A percentile compares a stretch with the other conserved stretches of the same genome.
phyloP scores from a whole-genome alignment of 2,113 vertebrate species.

The Opisthocomus hoazin region DNA sequence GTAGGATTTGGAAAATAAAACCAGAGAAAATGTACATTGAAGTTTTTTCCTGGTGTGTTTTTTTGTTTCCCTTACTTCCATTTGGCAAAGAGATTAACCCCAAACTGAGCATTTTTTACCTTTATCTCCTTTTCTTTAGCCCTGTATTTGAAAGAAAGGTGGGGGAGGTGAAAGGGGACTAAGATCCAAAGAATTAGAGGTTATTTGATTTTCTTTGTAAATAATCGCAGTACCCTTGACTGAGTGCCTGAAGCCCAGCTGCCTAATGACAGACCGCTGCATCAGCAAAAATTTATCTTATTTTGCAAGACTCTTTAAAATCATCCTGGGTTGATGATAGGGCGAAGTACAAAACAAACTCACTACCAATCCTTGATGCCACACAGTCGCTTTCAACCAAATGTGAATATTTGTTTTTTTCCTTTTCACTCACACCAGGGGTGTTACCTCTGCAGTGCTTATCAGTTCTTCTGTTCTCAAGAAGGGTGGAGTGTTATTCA shows the following conservation, averaged over 20 bases:
- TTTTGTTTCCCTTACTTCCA: neutral
- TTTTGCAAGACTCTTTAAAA: neutral
- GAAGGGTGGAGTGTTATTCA: neutral
- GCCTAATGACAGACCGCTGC: neutral
- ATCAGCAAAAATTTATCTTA: neutral
- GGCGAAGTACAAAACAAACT: neutral
- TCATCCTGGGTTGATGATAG: neutral
- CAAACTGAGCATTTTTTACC: neutral
- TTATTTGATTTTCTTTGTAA: slow-evolving; percentile 22
- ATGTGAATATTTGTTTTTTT: neutral
- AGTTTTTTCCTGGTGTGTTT: neutral
- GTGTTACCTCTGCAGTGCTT: neutral
- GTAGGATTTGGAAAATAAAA: neutral
- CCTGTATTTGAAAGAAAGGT: neutral
- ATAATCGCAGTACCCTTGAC: slow-evolving; percentile 1
- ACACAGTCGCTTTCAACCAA: neutral
- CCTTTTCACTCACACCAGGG: neutral
- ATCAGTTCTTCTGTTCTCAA: neutral
- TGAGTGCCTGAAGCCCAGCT: neutral
- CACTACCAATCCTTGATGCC: neutral
- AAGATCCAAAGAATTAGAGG: neutral
- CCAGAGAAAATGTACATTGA: neutral
- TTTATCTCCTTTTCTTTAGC: neutral
- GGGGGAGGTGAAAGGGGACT: neutral
- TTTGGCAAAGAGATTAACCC: neutral